These are phyloP conservation scores for Sarcophaga rosellei DNA, from an alignment of 2,888 invertebrate genomes.

Conservation along the genomic window DNA sequence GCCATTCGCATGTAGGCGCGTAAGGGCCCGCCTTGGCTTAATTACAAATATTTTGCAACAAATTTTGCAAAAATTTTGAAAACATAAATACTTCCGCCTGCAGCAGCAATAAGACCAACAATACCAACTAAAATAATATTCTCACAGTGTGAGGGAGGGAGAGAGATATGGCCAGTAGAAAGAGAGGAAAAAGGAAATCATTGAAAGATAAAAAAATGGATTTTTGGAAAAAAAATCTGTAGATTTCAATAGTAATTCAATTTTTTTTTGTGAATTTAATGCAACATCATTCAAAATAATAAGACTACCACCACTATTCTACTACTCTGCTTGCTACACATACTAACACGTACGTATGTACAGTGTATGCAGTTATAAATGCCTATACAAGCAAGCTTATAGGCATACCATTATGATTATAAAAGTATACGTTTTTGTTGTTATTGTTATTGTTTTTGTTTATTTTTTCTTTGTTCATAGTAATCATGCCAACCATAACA, in stretches of 20 bases:
- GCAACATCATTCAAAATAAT: constrained; percentile 50
- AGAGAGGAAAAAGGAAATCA: background rate
- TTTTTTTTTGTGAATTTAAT: constrained; percentile 48
- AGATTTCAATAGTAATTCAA: constrained; percentile 12
- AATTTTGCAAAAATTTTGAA: background rate
- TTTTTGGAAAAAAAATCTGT: background rate
- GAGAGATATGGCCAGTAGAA: too few relatives aligned
- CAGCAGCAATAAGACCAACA: background rate
- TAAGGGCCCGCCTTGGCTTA: background rate
- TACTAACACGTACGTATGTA: background rate
- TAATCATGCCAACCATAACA: constrained; percentile 60
- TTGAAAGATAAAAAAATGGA: background rate
- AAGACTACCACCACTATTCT: background rate
- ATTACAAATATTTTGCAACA: background rate
- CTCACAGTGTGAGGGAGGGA: background rate
- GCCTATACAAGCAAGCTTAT: background rate
- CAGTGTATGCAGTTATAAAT: background rate
- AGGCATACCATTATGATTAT: background rate
- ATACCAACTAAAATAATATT: background rate
- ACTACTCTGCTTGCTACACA: too few relatives aligned
- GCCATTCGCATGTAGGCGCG: background rate
- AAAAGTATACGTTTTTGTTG: background rate
- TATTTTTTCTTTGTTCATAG: background rate
- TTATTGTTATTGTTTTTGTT: too few relatives aligned
- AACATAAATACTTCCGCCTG: constrained; percentile 7